Conservation (phyloP, 2,797 vertebrate species). For the Mergus octosetaceus region DNA sequence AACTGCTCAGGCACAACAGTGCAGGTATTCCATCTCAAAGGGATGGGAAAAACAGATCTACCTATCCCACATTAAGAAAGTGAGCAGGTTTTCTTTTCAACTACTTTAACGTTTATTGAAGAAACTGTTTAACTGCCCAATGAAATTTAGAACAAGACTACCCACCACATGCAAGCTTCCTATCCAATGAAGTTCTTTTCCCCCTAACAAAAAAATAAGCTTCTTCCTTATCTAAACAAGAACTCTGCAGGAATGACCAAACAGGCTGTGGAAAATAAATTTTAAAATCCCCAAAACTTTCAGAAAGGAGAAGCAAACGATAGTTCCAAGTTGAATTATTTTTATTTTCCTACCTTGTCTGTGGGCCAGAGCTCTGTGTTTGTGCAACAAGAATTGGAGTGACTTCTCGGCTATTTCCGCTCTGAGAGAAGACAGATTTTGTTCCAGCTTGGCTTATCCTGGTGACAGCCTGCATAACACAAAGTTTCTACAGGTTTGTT, state of each 20-base stretch:
- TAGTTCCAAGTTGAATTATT: background rate
- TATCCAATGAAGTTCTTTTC: background rate
- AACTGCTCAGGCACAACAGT: rapidly evolving
- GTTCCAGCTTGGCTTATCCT: slow-evolving; percentile 93
- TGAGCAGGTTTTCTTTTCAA: background rate
- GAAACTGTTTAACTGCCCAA: background rate
- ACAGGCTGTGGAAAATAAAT: background rate
- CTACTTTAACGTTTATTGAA: background rate
- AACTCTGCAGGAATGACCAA: background rate
- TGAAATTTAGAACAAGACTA: background rate
- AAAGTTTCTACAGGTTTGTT: slow-evolving; percentile 73
- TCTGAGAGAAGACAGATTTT: slow-evolving; percentile 96
- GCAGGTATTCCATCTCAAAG: background rate
- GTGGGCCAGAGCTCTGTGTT: slow-evolving; percentile 89
- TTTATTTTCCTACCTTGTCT: slow-evolving; percentile 84
- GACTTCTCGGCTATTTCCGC: slow-evolving; percentile 95
- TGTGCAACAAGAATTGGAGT: slow-evolving; percentile 94
- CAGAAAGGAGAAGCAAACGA: background rate
- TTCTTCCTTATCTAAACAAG: background rate
- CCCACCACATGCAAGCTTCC: background rate
- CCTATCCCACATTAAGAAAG: background rate
- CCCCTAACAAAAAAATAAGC: background rate
- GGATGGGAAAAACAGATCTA: background rate
- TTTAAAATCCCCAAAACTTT: background rate
- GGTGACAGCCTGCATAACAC: slow-evolving; percentile 86